Evolutionary conservation across 2,113 vertebrate species (phyloP).

Genomic region (Canis aureus): DNA sequence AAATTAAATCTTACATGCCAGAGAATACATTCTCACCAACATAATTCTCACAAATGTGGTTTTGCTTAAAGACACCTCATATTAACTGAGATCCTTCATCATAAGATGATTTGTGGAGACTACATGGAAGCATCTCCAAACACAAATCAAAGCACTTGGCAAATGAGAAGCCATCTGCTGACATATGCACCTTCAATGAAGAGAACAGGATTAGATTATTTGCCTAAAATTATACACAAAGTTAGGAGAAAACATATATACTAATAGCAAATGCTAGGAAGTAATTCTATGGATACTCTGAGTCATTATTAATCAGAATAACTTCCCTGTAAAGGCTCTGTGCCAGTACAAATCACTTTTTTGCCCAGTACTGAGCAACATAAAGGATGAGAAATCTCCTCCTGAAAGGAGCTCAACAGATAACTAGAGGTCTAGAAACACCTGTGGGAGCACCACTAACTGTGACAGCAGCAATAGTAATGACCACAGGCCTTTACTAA

Average conservation of each 20-base stretch:
- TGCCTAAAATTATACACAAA: not conserved
- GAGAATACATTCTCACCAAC: not conserved
- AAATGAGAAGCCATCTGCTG: not conserved
- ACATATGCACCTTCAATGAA: not conserved
- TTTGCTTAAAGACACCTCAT: not conserved
- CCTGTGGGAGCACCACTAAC: accelerated
- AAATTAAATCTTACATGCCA: not conserved
- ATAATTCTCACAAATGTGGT: not conserved
- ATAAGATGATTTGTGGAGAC: not conserved
- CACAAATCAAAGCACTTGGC: not conserved
- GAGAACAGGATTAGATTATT: not conserved
- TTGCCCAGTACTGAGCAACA: not conserved
- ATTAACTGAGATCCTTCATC: not conserved
- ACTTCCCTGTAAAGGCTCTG: not conserved
- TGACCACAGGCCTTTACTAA: not conserved
- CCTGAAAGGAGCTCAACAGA: not conserved
- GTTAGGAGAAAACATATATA: not conserved
- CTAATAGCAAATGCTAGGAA: not conserved
- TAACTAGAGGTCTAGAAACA: not conserved
- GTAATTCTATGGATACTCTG: not conserved
- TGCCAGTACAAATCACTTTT: not conserved
- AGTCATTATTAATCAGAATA: not conserved
- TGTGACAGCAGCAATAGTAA: not conserved
- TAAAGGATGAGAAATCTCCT: not conserved
- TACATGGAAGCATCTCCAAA: not conserved